Conservation (phyloP, 2,888 invertebrate species). For the Andrena camellia region DNA sequence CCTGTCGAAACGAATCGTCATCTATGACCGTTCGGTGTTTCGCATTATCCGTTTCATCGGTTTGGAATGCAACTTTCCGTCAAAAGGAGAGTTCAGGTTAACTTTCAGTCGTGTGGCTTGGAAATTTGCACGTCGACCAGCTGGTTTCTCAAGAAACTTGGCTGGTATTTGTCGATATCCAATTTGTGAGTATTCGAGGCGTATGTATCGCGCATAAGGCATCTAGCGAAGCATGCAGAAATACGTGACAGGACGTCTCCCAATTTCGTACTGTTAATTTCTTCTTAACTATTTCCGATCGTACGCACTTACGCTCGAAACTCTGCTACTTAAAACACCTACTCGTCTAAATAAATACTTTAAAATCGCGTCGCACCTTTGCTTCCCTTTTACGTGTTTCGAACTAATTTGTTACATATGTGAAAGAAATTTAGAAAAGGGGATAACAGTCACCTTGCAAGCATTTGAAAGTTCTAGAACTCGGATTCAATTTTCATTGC, state of each 20-base stretch:
- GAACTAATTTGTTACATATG: too few species aligned
- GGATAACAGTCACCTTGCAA: not conserved
- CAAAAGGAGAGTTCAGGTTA: conserved; percentile 75
- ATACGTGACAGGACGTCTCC: not conserved
- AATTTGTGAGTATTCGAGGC: conserved; percentile 73
- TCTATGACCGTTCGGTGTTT: conserved; percentile 53
- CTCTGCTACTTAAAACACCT: not conserved
- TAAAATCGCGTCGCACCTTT: not conserved
- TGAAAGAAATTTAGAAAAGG: not conserved
- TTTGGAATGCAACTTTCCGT: conserved; percentile 79
- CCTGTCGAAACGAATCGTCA: conserved; percentile 46
- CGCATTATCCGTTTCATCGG: conserved; percentile 59
- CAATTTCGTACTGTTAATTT: conserved; percentile 24
- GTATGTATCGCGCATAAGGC: not conserved
- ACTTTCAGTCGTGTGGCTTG: conserved; percentile 76
- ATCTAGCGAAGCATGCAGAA: not conserved
- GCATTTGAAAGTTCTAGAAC: not conserved
- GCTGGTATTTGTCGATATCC: conserved; percentile 76
- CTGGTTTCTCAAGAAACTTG: conserved; percentile 77
- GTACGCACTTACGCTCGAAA: not conserved
- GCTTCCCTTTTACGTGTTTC: not conserved
- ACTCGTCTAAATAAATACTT: not conserved
- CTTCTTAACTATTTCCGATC: conserved; percentile 12
- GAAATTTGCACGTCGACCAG: conserved; percentile 77
- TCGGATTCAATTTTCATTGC: conserved; percentile 13